A percentile compares a stretch with the other conserved stretches of the same genome.
These are phyloP conservation scores for Eueremaeus valkanovi DNA, from an alignment of 2,888 invertebrate genomes.

Conservation along the genomic window DNA sequence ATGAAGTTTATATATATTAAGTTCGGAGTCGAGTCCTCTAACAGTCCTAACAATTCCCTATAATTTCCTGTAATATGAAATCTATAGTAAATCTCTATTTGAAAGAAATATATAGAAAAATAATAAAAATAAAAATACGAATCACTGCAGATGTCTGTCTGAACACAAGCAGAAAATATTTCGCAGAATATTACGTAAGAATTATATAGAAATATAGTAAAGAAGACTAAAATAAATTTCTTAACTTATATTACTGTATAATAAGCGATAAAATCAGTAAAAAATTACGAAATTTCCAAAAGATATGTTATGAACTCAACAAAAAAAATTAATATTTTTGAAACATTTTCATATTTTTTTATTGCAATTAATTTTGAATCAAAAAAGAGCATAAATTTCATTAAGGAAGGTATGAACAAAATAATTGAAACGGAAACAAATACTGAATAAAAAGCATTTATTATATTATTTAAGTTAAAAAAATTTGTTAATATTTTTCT, in stretches of 20 bases:
- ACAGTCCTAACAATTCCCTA: neutral
- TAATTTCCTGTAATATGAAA: conserved; percentile 34
- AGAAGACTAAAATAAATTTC: neutral
- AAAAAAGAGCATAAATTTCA: too few species aligned
- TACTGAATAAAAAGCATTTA: too few species aligned
- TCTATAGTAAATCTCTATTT: conserved; percentile 21
- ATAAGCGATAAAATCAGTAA: neutral
- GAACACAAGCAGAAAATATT: neutral
- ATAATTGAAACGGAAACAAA: too few species aligned
- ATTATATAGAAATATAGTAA: neutral
- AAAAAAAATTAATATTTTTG: too few species aligned
- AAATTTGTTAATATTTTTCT: neutral
- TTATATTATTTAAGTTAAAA: neutral
- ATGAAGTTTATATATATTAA: neutral
- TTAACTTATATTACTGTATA: neutral
- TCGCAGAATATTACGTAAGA: conserved; percentile 1
- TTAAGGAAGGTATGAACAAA: too few species aligned
- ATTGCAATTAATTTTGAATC: too few species aligned
- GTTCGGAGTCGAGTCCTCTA: neutral
- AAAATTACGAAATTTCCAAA: too few species aligned
- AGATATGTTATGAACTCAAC: too few species aligned
- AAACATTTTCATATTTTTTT: too few species aligned
- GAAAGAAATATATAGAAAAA: neutral
- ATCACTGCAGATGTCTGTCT: conserved; percentile 20
- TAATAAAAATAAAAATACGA: neutral